phyloP scores from a whole-genome alignment of 1,140 invertebrate species.

The Ceratitis capitata region DNA sequence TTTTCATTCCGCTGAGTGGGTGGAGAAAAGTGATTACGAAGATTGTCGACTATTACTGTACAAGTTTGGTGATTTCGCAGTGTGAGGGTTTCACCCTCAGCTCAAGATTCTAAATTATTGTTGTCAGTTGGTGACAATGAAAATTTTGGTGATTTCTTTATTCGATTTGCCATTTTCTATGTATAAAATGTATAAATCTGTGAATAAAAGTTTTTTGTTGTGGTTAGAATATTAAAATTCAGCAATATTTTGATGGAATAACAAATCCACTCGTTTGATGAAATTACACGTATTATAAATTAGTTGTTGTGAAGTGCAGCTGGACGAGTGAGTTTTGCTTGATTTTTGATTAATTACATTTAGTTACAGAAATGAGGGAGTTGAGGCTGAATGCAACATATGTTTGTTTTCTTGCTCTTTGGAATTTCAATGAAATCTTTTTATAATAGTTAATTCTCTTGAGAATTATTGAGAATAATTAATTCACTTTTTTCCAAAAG shows the following conservation, averaged over 20 bases:
- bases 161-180: not conserved
- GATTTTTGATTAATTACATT: conserved; percentile 4
- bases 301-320: not conserved
- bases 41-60: not conserved
- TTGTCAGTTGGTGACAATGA: conserved; percentile 30
- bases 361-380: not conserved
- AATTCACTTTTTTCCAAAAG: too few species aligned
- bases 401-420: not conserved
- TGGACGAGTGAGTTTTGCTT: not conserved
- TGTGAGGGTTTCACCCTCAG: too few species aligned
- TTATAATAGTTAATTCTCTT: not conserved
- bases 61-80: not conserved
- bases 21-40: not conserved
- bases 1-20: not conserved
- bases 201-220: not conserved
- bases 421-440: not conserved
- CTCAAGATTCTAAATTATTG: conserved; percentile 5
- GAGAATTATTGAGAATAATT: too few species aligned
- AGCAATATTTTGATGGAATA: not conserved
- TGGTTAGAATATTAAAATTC: not conserved
- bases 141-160: conserved; percentile 23
- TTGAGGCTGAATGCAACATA: not conserved
- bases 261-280: not conserved
- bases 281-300: conserved; percentile 24
- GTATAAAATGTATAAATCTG: not conserved